Conservation (phyloP, 1,140 invertebrate genomes). For the Pseudoatta argentina region DNA sequence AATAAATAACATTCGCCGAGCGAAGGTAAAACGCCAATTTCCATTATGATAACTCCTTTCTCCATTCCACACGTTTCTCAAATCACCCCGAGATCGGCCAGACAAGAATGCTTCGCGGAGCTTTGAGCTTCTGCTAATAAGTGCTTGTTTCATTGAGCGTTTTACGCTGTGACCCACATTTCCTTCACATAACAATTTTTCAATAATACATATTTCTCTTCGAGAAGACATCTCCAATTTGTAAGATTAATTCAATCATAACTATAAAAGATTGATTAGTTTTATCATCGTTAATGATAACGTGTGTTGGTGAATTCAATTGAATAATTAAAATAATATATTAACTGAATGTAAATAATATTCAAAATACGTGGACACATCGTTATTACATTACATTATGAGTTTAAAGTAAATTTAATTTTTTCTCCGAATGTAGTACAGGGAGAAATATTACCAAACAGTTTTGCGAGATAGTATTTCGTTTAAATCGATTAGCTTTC, state of each 20-base stretch:
- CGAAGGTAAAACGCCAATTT: conserved; percentile 26
- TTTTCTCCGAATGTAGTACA: not conserved
- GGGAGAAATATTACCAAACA: conserved; percentile 17
- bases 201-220: not conserved
- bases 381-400: not conserved
- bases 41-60: conserved; percentile 4
- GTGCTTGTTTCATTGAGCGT: conserved; percentile 76
- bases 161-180: conserved; percentile 70
- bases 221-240: not conserved
- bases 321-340: not conserved
- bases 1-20: conserved; percentile 16
- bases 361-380: not conserved
- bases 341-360: not conserved
- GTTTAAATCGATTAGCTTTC: conserved; percentile 44
- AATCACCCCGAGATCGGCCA: conserved; percentile 73
- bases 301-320: not conserved
- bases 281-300: not conserved
- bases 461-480: conserved; percentile 14
- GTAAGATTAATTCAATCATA: not conserved
- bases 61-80: conserved; percentile 20
- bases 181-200: not conserved
- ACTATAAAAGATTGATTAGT: not conserved
- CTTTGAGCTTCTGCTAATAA: conserved; percentile 75
- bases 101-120: conserved; percentile 73
- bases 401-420: not conserved